phyloP scores from a whole-genome alignment of 1,140 invertebrate genomes.

The Drosophila bocqueti region DNA sequence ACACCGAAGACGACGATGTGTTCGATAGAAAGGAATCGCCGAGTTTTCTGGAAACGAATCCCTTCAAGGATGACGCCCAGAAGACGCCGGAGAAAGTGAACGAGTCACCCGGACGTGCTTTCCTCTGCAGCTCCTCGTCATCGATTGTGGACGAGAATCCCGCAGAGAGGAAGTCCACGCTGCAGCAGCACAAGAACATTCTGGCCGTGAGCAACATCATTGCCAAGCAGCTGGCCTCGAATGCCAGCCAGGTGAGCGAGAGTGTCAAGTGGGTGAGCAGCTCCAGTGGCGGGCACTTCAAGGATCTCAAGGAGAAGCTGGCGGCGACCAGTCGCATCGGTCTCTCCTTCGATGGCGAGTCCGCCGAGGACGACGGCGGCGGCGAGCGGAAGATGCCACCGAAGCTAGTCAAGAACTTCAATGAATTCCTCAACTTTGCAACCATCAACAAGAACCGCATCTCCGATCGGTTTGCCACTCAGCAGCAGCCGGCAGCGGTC shows the following conservation, averaged over 20 bases:
- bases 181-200: conserved; percentile 70
- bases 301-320: conserved; percentile 86
- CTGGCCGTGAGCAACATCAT: conserved; percentile 81
- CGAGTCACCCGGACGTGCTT: conserved; percentile 36
- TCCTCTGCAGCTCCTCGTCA: conserved; percentile 58
- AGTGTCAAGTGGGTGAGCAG: conserved; percentile 73
- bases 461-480: conserved; percentile 66
- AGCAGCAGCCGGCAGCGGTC: conserved; percentile 32
- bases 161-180: conserved; percentile 23
- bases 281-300: conserved; percentile 85
- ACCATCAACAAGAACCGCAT: conserved; percentile 87
- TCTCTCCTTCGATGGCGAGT: conserved; percentile 37
- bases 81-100: conserved; percentile 26
- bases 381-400: conserved; percentile 70
- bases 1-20: conserved; percentile 73
- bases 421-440: conserved; percentile 92
- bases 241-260: conserved; percentile 72
- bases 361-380: conserved; percentile 5
- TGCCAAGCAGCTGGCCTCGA: conserved; percentile 74
- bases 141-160: conserved; percentile 49
- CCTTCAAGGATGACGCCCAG: conserved; percentile 74
- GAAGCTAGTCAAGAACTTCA: conserved; percentile 92
- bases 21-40: conserved; percentile 66
- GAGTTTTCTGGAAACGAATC: conserved; percentile 78
- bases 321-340: conserved; percentile 83